These are phyloP conservation scores for Drosophila kurseongensis DNA, from an alignment of 1,140 invertebrate species.

Conservation along the genomic window DNA sequence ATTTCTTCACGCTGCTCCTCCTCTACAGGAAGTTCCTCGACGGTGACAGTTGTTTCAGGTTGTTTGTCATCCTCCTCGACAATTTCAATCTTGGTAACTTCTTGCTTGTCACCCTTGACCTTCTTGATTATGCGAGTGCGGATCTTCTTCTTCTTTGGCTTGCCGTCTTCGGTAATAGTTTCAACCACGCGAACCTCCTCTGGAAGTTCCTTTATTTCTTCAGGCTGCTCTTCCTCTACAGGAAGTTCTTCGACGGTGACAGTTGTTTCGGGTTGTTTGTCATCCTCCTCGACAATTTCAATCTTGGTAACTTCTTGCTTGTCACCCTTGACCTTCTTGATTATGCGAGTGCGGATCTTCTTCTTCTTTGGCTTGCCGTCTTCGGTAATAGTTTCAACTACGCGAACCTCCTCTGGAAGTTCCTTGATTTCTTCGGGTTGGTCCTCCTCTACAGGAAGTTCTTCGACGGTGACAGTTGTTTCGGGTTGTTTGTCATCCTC, in stretches of 20 bases:
- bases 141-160: conserved; percentile 9
- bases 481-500: conserved; percentile 1
- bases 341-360: conserved; percentile 1
- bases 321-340: conserved; percentile 7
- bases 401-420: conserved; percentile 1
- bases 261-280: conserved; percentile 2
- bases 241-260: conserved; percentile 1
- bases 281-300: conserved; percentile 4
- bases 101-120: conserved; percentile 9
- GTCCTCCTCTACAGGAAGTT: not conserved
- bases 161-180: not conserved
- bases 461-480: conserved; percentile 1
- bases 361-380: conserved; percentile 2
- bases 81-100: conserved; percentile 2
- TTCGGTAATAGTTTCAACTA: not conserved
- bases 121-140: conserved; percentile 2
- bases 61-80: conserved; percentile 2
- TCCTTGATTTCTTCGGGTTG: not conserved
- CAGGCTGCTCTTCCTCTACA: not conserved
- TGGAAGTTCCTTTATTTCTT: not conserved
- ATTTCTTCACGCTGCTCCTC: not conserved
- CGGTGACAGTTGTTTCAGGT: not conserved
- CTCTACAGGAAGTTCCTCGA: not conserved
- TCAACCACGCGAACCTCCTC: conserved; percentile 1
- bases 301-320: conserved; percentile 7